A percentile compares a stretch with the other conserved stretches of the same genome.
phyloP scores from a whole-genome alignment of 2,888 invertebrate species.

The Mylabris sibirica region DNA sequence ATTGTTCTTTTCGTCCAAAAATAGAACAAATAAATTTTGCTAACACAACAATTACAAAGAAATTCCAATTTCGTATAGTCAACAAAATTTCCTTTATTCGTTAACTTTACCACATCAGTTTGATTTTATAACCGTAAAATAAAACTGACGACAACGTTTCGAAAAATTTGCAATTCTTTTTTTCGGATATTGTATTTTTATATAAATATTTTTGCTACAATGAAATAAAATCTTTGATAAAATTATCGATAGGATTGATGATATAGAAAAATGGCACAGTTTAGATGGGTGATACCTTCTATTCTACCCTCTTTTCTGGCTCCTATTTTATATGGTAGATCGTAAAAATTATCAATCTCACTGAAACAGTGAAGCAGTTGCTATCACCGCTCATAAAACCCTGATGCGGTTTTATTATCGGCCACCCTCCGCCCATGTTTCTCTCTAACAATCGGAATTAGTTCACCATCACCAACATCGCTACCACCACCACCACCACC shows the following conservation, averaged over 20 bases:
- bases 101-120: background rate
- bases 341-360: slow-evolving; percentile 58
- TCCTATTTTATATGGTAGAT: slow-evolving; percentile 50
- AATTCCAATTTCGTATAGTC: slow-evolving; percentile 7
- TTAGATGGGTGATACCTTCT: slow-evolving; percentile 3
- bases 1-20: background rate
- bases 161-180: slow-evolving; percentile 31
- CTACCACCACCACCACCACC: slow-evolving; percentile 32
- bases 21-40: background rate
- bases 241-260: slow-evolving; percentile 34
- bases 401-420: slow-evolving; percentile 46
- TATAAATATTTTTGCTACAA: slow-evolving; percentile 37
- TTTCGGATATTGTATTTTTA: slow-evolving; percentile 48
- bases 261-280: slow-evolving; percentile 9
- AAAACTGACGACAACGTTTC: background rate
- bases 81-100: slow-evolving; percentile 8
- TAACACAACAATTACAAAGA: slow-evolving; percentile 11
- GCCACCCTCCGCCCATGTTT: slow-evolving; percentile 34
- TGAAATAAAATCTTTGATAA: slow-evolving; percentile 52
- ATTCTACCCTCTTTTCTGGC: background rate
- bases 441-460: slow-evolving; percentile 32
- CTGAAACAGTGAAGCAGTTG: slow-evolving; percentile 49
- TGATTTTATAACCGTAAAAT: slow-evolving; percentile 2
- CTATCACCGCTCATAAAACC: slow-evolving; percentile 50
- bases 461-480: slow-evolving; percentile 33